These are phyloP conservation scores for Drosophila yakuba DNA, from an alignment of 1,140 invertebrate species.

Conservation along the genomic window DNA sequence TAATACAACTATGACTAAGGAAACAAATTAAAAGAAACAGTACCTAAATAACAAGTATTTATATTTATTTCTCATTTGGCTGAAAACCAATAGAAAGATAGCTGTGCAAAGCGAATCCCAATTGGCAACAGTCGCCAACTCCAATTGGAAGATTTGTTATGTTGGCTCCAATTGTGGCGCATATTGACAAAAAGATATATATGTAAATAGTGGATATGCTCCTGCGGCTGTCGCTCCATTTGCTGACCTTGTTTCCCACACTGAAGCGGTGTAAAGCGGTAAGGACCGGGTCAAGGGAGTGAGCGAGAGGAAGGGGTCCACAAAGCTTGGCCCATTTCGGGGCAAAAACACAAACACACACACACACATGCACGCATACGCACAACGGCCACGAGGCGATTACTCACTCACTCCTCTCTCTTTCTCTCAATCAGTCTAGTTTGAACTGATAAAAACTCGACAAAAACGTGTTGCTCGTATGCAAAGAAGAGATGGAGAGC, in stretches of 20 bases:
- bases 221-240: constrained; percentile 26
- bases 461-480: constrained; percentile 75
- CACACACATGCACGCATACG: constrained; percentile 5
- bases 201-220: not conserved
- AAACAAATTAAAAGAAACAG: not conserved
- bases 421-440: constrained; percentile 56
- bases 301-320: not conserved
- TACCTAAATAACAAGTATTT: not conserved
- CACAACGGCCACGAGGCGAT: constrained; percentile 47
- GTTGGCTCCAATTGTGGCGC: not conserved
- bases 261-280: constrained; percentile 22
- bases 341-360: constrained; percentile 10
- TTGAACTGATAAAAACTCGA: constrained; percentile 79
- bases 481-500: constrained; percentile 27
- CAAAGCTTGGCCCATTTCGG: constrained; percentile 44
- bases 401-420: constrained; percentile 45
- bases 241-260: constrained; percentile 45
- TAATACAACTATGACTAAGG: no score
- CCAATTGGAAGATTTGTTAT: constrained; percentile 3
- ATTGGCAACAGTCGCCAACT: constrained; percentile 11
- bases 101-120: constrained; percentile 1
- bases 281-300: constrained; percentile 9
- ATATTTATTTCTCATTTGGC: not conserved
- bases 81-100: constrained; percentile 1
- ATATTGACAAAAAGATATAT: not conserved